Percentiles rank a stretch among this genome's conserved stretches.
phyloP scores from a whole-genome alignment of 2,888 invertebrate species.

The Scotopteryx bipunctaria region DNA sequence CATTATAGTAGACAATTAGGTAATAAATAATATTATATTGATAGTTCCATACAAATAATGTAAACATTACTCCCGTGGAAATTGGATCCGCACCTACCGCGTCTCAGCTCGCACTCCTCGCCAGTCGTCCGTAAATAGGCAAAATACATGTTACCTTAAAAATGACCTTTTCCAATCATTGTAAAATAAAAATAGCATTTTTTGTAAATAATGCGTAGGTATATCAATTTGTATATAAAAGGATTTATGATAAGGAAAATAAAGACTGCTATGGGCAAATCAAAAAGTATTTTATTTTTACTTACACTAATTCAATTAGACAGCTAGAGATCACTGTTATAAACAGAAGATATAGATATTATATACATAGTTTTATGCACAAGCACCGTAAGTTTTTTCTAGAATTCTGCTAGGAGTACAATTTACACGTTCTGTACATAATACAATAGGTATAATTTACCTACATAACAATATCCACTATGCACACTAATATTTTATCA shows the following conservation, averaged over 20 bases:
- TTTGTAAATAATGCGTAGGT: slow-evolving; percentile 19
- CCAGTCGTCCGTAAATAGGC: too few species aligned
- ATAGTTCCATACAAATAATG: too few species aligned
- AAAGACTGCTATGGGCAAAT: slow-evolving; percentile 78
- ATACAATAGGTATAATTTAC: not conserved
- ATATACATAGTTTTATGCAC: not conserved
- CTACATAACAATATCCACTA: not conserved
- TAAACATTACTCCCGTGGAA: too few species aligned
- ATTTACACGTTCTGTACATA: not conserved
- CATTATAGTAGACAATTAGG: too few species aligned
- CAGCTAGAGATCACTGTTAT: not conserved
- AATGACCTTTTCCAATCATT: too few species aligned
- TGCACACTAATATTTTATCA: too few species aligned
- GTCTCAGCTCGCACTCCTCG: too few species aligned
- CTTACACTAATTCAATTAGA: not conserved
- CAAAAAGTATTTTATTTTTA: slow-evolving; percentile 39
- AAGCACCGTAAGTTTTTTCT: not conserved
- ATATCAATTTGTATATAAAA: slow-evolving; percentile 25
- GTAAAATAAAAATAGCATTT: not conserved
- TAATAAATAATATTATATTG: too few species aligned
- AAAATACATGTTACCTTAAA: too few species aligned
- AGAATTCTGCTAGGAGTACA: not conserved
- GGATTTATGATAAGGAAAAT: slow-evolving; percentile 63
- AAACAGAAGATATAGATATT: not conserved
- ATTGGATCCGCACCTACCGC: too few species aligned